phyloP scores from a whole-genome alignment of 2,888 invertebrate genomes.

The Pollenia labialis region DNA sequence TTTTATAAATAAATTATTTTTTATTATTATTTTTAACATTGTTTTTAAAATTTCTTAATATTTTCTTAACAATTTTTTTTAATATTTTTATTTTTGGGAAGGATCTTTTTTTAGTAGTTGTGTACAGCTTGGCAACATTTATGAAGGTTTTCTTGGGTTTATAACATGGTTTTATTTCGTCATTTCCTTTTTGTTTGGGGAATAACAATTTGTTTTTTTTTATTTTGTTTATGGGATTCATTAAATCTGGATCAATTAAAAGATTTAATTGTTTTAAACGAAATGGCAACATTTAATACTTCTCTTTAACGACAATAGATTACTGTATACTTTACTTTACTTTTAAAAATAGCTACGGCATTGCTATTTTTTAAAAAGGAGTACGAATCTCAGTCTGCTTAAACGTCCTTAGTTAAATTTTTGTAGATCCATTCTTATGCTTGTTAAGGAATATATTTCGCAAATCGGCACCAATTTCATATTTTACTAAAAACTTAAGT shows the following conservation, averaged over 20 bases:
- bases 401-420: too few species aligned
- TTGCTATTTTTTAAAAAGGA: too few species aligned
- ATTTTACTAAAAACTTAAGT: too few species aligned
- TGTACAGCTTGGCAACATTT: conserved; percentile 6
- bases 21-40: conserved; percentile 47
- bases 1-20: conserved; percentile 62
- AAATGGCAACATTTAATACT: background rate
- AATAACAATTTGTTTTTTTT: conserved; percentile 73
- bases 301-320: too few species aligned
- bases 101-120: background rate
- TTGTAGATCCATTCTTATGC: too few species aligned
- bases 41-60: conserved; percentile 26
- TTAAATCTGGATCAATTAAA: conserved; percentile 4
- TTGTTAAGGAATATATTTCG: too few species aligned
- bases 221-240: conserved; percentile 3
- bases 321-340: too few species aligned
- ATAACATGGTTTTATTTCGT: conserved; percentile 8
- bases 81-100: conserved; percentile 48
- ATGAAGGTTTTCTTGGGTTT: conserved; percentile 7
- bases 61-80: conserved; percentile 74
- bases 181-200: background rate
- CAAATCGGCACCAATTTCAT: too few species aligned
- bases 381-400: too few species aligned
- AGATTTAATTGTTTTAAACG: conserved; percentile 5
- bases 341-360: too few species aligned